These are phyloP conservation scores for Scopus umbretta DNA, from an alignment of 2,113 vertebrate genomes.

Conservation along the genomic window DNA sequence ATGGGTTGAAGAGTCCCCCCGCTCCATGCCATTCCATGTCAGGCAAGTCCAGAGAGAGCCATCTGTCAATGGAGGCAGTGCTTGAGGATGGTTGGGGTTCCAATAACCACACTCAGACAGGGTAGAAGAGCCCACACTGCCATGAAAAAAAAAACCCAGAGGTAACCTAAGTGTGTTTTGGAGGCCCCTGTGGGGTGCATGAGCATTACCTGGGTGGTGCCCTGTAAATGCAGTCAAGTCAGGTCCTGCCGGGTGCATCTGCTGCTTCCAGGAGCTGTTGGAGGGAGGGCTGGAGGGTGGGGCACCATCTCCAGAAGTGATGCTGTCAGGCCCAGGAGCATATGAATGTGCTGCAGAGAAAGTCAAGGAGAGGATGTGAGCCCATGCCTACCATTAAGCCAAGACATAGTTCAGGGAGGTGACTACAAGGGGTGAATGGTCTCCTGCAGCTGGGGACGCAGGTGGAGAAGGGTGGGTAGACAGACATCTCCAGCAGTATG, in stretches of 20 bases:
- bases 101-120: not conserved
- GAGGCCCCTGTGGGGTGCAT: not conserved
- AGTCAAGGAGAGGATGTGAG: not conserved
- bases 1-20: not conserved
- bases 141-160: not conserved
- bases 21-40: not conserved
- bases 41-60: not conserved
- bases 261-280: not conserved
- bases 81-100: not conserved
- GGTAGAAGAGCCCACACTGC: not conserved
- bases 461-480: not conserved
- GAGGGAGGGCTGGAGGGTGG: not conserved
- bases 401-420: not conserved
- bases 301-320: not conserved
- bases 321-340: not conserved
- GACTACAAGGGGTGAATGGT: not conserved
- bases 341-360: not conserved
- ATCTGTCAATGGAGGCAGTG: not conserved
- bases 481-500: not conserved
- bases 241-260: not conserved
- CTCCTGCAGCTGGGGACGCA: not conserved
- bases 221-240: not conserved
- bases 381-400: not conserved
- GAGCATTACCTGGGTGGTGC: not conserved
- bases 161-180: not conserved